Evolutionary conservation across 2,888 invertebrate genomes (phyloP), one percentile per base, ranked within the genome.

Genomic region (Oscheius sp.): DNA sequence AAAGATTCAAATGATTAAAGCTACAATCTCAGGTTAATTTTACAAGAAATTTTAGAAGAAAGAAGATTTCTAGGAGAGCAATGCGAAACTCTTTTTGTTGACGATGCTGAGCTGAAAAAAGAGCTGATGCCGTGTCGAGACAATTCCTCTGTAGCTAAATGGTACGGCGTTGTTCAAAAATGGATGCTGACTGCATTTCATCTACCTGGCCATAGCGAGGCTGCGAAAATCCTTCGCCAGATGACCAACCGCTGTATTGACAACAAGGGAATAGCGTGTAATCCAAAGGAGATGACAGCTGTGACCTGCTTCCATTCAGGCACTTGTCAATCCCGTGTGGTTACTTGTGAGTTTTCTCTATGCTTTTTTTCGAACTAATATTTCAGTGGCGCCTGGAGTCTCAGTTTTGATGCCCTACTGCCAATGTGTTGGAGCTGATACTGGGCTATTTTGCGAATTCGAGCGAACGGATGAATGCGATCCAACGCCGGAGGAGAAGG

Each of bases 401-500:
- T 23, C 25, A 34, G 42, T 52, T 48, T 27, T 68, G 27, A 42
- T 68, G 17, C 68, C 68, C 2, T 50, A 25, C 25, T 68, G 68
- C 27, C 8, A 61, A 25, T 68, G 68, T 25, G n/a, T 33, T 2
- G 58, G 58, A 31, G 58, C 68, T 2, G 68, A 68, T 33, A 27
- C 12, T 6, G 68, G 68, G 0, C 42, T 25, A 33, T 58, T 68
- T 58, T 68, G 68, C 33, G 68, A 68, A 37, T 75, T 67, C 46
- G 50, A 55, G 23, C 50, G 69, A 10, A 42, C 48, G 15, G 72
- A 75, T 29, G 65, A 65, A 12, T 77, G 77, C 31, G 67, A 73
- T 6, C 58, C 72, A 33, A 72, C 73, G 1, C 65, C 68, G 15
- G 70, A 73, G 31, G 77, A 77, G 45, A 64, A n/a, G n/a, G 52